phyloP scores from a whole-genome alignment of 2,113 vertebrate genomes.

The Prochilodus magdalenae region DNA sequence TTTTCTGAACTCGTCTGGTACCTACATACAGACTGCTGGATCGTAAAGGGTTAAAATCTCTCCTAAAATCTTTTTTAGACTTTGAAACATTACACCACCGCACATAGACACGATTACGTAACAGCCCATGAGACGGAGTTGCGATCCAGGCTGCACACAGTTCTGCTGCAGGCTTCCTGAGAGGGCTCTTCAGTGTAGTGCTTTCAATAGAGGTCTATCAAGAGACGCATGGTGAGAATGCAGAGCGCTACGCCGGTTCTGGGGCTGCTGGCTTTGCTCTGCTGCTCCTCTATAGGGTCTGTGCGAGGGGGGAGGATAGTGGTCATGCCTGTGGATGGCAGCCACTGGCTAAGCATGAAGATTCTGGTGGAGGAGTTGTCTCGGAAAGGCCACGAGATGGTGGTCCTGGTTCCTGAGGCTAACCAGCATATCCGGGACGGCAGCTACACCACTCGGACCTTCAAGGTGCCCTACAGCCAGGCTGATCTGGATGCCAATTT shows the following conservation, averaged over 20 bases:
- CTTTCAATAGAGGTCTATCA: not conserved
- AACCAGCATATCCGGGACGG: conserved; percentile 64
- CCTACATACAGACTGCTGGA: too few species aligned
- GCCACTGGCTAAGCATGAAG: conserved; percentile 89
- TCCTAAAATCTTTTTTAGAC: not conserved
- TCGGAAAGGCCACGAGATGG: conserved; percentile 76
- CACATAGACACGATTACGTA: conserved; percentile 36
- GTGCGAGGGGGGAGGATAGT: conserved; percentile 76
- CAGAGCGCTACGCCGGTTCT: conserved; percentile 56
- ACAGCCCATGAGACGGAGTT: conserved; percentile 28
- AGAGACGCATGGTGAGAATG: conserved; percentile 57
- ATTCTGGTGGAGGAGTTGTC: conserved; percentile 78
- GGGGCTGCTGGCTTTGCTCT: conserved; percentile 64
- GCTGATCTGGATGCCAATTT: conserved; percentile 60
- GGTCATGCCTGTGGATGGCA: conserved; percentile 82
- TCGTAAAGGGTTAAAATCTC: not conserved
- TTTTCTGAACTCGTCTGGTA: too few species aligned
- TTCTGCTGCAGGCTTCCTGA: not conserved
- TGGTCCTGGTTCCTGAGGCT: conserved; percentile 78
- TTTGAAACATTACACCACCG: not conserved
- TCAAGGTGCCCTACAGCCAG: conserved; percentile 66
- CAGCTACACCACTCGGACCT: conserved; percentile 66
- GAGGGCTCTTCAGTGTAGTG: conserved; percentile 41
- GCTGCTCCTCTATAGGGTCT: conserved; percentile 55
- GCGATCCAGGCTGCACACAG: too few species aligned